phyloP scores from a whole-genome alignment of 2,113 vertebrate genomes.

The Sciurus niger region DNA sequence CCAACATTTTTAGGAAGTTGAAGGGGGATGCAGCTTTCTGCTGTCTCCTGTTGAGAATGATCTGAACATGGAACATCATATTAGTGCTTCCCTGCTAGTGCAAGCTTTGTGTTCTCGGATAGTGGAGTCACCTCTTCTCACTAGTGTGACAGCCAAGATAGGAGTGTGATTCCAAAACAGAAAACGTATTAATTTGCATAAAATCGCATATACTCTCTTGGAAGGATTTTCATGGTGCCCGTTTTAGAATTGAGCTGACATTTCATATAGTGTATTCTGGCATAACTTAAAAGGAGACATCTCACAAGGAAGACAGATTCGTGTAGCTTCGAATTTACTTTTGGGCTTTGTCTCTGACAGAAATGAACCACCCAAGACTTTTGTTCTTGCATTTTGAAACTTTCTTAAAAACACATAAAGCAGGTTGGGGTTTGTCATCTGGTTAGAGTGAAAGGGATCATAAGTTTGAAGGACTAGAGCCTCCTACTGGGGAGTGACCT shows the following conservation, averaged over 20 bases:
- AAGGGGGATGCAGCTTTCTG: background rate
- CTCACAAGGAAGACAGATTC: constrained; percentile 46
- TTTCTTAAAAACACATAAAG: background rate
- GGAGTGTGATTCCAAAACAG: background rate
- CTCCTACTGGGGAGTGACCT: constrained; percentile 23
- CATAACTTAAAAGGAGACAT: constrained; percentile 49
- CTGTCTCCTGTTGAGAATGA: background rate
- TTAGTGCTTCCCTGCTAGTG: background rate
- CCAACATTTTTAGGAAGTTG: background rate
- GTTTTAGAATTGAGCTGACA: constrained; percentile 69
- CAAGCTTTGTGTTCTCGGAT: background rate
- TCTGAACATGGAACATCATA: background rate
- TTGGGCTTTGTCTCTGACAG: constrained; percentile 33
- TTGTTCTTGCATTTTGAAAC: background rate
- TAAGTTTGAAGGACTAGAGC: background rate
- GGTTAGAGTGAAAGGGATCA: background rate
- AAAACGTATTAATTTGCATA: constrained; percentile 3
- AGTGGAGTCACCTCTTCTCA: background rate
- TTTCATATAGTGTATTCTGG: constrained; percentile 34
- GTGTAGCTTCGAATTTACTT: constrained; percentile 54
- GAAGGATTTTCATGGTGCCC: constrained; percentile 34
- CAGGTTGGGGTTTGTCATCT: background rate
- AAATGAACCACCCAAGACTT: constrained; percentile 4
- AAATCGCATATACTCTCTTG: background rate
- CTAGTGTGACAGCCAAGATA: background rate